Conservation (phyloP, 2,797 vertebrate species). For the Protonibea diacanthus region DNA sequence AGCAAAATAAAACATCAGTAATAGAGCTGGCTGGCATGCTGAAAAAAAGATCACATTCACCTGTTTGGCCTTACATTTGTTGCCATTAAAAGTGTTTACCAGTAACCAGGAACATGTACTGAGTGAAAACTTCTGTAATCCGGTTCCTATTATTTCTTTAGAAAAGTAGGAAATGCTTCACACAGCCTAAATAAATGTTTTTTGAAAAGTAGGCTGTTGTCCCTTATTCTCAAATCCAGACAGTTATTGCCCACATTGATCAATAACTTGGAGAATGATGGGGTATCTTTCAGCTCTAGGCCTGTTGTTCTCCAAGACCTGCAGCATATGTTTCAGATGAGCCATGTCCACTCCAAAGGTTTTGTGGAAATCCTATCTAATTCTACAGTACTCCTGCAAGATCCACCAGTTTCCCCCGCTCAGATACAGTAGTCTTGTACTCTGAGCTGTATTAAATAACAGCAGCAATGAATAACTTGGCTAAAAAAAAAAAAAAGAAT, state of each 20-base stretch:
- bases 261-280: neutral
- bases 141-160: neutral
- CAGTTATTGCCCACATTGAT: neutral
- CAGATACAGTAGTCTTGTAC: neutral
- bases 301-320: neutral
- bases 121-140: neutral
- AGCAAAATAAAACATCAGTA: neutral
- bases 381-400: neutral
- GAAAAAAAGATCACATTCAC: neutral
- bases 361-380: neutral
- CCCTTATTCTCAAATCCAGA: neutral
- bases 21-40: neutral
- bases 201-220: neutral
- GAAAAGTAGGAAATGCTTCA: neutral
- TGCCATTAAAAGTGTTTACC: neutral
- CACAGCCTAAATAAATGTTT: neutral
- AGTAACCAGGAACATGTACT: neutral
- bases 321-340: neutral
- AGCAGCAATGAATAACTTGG: constrained; percentile 5
- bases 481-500: neutral
- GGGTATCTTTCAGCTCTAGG: neutral
- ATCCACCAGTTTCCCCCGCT: neutral
- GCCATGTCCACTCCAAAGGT: neutral
- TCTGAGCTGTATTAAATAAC: constrained; percentile 5
- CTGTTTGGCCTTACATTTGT: neutral